These are phyloP conservation scores for Periophthalmus modestus DNA, from an alignment of 2,113 vertebrate species.

Conservation along the genomic window DNA sequence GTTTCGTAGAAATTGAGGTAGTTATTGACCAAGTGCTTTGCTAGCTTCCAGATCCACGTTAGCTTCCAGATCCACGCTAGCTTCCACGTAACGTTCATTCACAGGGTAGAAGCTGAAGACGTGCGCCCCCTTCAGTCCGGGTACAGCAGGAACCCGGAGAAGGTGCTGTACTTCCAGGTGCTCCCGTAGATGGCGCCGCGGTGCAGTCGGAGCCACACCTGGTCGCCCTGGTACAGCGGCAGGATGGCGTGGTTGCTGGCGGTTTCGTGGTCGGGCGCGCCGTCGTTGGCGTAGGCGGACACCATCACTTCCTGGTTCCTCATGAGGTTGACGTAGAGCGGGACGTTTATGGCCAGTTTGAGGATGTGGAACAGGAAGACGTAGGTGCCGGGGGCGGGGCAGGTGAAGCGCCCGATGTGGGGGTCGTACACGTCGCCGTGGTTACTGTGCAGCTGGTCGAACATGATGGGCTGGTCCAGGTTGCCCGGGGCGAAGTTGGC, in stretches of 20 bases:
- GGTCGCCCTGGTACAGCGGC: conserved; percentile 92
- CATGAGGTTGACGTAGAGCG: conserved; percentile 97
- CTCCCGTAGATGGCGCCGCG: conserved; percentile 97
- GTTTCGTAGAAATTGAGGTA: not conserved
- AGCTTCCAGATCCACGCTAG: too few species aligned
- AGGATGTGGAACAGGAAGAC: conserved; percentile 98
- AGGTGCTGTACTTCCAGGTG: conserved; percentile 98
- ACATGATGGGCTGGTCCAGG: conserved; percentile 95
- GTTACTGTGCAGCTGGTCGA: conserved; percentile 93
- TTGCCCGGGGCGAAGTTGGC: conserved; percentile 93
- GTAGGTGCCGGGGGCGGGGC: conserved; percentile 90
- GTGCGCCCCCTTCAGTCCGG: conserved; percentile 82
- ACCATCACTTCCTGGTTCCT: conserved; percentile 95
- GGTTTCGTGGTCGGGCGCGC: conserved; percentile 95
- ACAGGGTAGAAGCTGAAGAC: not conserved
- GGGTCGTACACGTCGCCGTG: conserved; percentile 91
- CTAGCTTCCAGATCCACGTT: too few species aligned
- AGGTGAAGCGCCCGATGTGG: conserved; percentile 89
- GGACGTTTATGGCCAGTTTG: conserved; percentile 95
- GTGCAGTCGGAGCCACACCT: conserved; percentile 95
- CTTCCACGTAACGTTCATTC: too few species aligned
- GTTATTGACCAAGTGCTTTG: too few species aligned
- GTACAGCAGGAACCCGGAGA: conserved; percentile 97
- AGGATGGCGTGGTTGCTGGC: conserved; percentile 95
- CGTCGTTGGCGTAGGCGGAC: conserved; percentile 95